These are phyloP conservation scores for Microtus richardsoni DNA, from an alignment of 2,113 vertebrate species.

Conservation along the genomic window DNA sequence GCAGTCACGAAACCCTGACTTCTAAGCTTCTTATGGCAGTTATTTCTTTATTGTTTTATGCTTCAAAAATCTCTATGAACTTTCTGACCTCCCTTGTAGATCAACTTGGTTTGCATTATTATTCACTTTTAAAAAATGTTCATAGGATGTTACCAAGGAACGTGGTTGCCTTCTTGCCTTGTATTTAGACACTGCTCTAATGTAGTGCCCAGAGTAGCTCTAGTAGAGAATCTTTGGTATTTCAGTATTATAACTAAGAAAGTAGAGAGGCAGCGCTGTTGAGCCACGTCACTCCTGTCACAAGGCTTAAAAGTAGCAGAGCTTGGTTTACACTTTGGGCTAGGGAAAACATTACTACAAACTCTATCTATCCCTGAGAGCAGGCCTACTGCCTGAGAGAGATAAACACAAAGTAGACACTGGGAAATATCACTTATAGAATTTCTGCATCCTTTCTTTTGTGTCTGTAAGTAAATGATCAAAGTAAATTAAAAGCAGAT, in stretches of 20 bases:
- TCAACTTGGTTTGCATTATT: conserved; percentile 2
- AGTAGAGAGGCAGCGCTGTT: background rate
- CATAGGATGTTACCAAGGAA: background rate
- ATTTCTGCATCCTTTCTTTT: conserved; percentile 41
- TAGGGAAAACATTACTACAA: background rate
- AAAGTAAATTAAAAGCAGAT: conserved; percentile 37
- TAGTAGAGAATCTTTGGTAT: background rate
- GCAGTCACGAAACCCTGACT: background rate
- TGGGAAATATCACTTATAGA: background rate
- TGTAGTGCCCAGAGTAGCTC: background rate
- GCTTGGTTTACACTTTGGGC: background rate
- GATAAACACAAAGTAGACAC: conserved; percentile 11
- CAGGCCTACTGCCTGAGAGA: background rate
- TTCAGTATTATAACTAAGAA: background rate
- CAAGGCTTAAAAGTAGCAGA: background rate
- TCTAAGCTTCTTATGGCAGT: background rate
- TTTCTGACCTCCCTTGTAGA: conserved; percentile 21
- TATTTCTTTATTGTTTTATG: conserved; percentile 1
- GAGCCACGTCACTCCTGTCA: background rate
- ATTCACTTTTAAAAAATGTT: conserved; percentile 23
- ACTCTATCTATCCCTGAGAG: conserved; percentile 8
- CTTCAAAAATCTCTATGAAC: background rate
- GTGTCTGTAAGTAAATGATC: conserved; percentile 28
- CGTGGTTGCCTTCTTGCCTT: background rate
- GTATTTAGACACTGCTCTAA: background rate